A percentile compares a stretch with the other conserved stretches of the same genome.
These are phyloP conservation scores for Phaenicophaeus curvirostris DNA, from an alignment of 2,797 vertebrate genomes.

Conservation along the genomic window DNA sequence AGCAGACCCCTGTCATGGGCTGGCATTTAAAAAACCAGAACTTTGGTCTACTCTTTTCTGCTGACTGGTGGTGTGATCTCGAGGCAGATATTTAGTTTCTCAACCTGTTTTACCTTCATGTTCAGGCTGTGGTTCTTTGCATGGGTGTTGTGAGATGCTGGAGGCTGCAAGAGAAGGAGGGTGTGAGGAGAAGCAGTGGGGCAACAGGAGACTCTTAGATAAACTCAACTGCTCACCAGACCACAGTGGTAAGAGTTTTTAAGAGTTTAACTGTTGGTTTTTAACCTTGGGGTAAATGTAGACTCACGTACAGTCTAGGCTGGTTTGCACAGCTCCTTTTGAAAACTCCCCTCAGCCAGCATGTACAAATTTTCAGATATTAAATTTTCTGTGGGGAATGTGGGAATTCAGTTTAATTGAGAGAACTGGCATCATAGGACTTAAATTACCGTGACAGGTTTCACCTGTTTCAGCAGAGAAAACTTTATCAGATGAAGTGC, in stretches of 20 bases:
- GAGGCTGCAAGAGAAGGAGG: not conserved
- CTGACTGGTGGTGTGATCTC: not conserved
- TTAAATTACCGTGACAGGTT: not conserved
- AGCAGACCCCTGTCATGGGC: not conserved
- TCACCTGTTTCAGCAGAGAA: not conserved
- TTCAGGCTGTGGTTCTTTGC: not conserved
- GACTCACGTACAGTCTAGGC: not conserved
- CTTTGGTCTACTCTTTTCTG: not conserved
- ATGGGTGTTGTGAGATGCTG: too few species aligned
- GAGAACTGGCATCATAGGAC: not conserved
- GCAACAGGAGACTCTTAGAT: not conserved
- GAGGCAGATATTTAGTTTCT: not conserved
- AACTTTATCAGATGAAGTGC: not conserved
- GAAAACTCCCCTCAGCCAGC: not conserved
- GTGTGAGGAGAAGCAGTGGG: not conserved
- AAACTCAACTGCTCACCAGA: not conserved
- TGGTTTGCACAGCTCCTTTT: not conserved
- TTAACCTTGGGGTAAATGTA: not conserved
- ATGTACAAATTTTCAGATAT: not conserved
- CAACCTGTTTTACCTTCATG: accelerated
- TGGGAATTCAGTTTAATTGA: not conserved
- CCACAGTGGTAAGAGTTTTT: not conserved
- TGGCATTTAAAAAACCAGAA: not conserved
- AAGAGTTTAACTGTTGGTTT: not conserved
- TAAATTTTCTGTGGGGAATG: not conserved